A percentile compares a stretch with the other conserved stretches of the same genome.
Conservation (phyloP, 2,888 invertebrate genomes). For the Hirtodrosophila confusa region DNA sequence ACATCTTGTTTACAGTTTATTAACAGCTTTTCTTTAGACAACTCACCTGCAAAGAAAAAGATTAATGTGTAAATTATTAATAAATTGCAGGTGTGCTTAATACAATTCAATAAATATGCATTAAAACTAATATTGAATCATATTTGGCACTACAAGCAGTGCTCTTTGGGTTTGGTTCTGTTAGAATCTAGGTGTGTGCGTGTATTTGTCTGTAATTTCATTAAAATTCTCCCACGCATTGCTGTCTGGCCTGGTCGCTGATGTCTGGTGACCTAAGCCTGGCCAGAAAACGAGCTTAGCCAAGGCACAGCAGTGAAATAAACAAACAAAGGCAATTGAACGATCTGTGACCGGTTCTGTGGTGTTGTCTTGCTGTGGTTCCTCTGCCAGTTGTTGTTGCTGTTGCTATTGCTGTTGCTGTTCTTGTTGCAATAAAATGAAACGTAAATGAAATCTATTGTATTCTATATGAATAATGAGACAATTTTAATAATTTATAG, state of each 20-base stretch:
- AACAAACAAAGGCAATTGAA: slow-evolving; percentile 60
- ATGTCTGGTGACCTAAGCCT: slow-evolving; percentile 51
- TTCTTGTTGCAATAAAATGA: slow-evolving; percentile 73
- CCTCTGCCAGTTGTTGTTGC: slow-evolving; percentile 16
- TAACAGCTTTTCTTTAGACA: not conserved
- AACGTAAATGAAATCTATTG: slow-evolving; percentile 82
- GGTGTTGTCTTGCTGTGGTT: slow-evolving; percentile 39
- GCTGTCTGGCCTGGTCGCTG: slow-evolving; percentile 31
- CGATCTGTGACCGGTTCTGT: slow-evolving; percentile 62
- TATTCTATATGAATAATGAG: slow-evolving; percentile 84
- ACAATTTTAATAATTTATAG: slow-evolving; percentile 84
- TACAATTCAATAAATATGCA: slow-evolving; percentile 22
- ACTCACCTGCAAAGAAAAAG: slow-evolving; percentile 65
- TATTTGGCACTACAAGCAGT: slow-evolving; percentile 29
- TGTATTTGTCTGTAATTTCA: slow-evolving; percentile 32
- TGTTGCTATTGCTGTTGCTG: slow-evolving; percentile 39
- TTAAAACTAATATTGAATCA: slow-evolving; percentile 19
- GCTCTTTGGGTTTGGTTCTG: slow-evolving; percentile 42
- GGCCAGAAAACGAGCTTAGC: slow-evolving; percentile 32
- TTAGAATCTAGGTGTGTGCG: slow-evolving; percentile 30
- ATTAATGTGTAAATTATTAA: slow-evolving; percentile 25
- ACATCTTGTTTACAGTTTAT: not conserved
- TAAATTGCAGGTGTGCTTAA: slow-evolving; percentile 16
- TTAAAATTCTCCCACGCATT: slow-evolving; percentile 75
- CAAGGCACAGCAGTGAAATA: slow-evolving; percentile 7